Evolutionary conservation across 2,797 vertebrate species (phyloP).

Genomic region (Anomalospiza imberbis): DNA sequence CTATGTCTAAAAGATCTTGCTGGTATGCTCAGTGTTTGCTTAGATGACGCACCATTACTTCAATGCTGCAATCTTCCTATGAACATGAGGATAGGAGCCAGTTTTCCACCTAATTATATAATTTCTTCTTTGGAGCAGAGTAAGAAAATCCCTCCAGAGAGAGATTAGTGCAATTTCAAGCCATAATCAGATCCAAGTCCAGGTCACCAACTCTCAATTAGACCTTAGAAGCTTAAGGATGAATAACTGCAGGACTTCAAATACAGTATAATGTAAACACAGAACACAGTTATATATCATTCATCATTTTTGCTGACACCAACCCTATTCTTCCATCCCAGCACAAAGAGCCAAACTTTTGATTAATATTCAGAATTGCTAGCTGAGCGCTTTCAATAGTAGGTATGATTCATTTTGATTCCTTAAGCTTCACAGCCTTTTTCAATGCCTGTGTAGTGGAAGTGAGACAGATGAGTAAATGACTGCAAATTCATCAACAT

Average conservation of each 20-base stretch:
- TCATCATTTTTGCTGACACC: background rate
- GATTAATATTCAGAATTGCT: background rate
- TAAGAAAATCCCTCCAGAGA: background rate
- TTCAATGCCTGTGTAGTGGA: background rate
- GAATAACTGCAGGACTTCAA: background rate
- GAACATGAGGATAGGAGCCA: background rate
- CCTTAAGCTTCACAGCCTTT: background rate
- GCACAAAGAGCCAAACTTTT: background rate
- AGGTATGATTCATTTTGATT: background rate
- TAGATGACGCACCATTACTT: background rate
- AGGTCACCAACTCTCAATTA: background rate
- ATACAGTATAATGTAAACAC: background rate
- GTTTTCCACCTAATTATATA: background rate
- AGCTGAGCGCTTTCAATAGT: background rate
- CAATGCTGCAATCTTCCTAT: background rate
- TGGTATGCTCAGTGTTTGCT: background rate
- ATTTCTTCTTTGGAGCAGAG: background rate
- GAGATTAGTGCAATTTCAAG: background rate
- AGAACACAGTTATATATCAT: background rate
- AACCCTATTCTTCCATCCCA: background rate
- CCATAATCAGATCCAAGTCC: background rate
- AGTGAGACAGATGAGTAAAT: background rate
- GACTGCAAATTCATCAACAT: background rate
- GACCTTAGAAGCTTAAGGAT: background rate
- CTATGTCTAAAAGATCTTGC: background rate